A percentile compares a stretch with the other conserved stretches of the same genome.
Evolutionary conservation across 2,797 vertebrate genomes (phyloP).

Genomic region (Brachymystax lenok): DNA sequence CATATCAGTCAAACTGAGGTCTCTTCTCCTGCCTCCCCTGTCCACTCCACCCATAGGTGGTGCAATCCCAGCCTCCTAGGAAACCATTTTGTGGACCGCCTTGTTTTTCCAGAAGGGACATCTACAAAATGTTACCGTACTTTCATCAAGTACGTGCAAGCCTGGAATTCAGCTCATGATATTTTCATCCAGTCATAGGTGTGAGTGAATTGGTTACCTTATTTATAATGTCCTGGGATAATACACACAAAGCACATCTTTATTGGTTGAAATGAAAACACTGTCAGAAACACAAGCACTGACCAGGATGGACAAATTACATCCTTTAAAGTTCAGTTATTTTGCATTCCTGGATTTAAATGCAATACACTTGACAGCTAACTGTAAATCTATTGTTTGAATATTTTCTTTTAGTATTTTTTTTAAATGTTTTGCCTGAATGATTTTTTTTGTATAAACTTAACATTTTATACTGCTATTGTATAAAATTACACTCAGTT

Average conservation of each 20-base stretch:
- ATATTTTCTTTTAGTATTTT: not conserved
- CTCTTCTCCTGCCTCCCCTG: conserved; percentile 91
- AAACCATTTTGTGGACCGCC: not conserved
- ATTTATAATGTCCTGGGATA: not conserved
- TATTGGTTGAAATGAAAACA: not conserved
- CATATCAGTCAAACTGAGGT: conserved; percentile 93
- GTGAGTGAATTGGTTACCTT: not conserved
- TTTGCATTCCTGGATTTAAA: conserved; percentile 19
- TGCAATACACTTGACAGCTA: conserved; percentile 15
- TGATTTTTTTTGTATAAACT: not conserved
- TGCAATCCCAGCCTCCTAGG: conserved; percentile 76
- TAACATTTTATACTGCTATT: too few relatives aligned
- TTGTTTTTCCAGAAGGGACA: conserved; percentile 2
- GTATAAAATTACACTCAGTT: not conserved
- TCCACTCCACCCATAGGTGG: conserved; percentile 89
- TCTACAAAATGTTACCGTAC: conserved; percentile 1
- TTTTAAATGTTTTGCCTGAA: conserved; percentile 38
- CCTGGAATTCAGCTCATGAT: conserved; percentile 5
- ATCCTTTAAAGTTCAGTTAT: conserved; percentile 10
- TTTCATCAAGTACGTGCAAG: conserved; percentile 25
- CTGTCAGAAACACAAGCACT: conserved; percentile 10
- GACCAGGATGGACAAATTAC: conserved; percentile 3
- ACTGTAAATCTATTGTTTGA: conserved; percentile 22
- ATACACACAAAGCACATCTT: not conserved
- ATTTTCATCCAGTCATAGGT: not conserved